These are phyloP conservation scores for Merodon equestris DNA, from an alignment of 2,888 invertebrate species.

Conservation along the genomic window DNA sequence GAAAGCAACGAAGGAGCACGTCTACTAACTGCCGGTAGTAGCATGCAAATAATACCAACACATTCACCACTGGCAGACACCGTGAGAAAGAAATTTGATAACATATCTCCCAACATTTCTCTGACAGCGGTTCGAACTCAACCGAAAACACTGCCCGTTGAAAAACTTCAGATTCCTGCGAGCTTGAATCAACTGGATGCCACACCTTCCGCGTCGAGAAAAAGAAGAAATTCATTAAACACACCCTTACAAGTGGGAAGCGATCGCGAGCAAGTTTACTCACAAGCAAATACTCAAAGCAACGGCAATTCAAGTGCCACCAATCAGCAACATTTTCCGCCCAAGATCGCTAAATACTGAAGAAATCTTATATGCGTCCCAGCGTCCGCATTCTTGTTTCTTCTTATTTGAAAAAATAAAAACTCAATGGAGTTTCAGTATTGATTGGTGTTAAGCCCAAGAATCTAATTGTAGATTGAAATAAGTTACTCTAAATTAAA, in stretches of 20 bases:
- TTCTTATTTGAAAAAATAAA: too few species aligned
- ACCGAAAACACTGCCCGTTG: conserved; percentile 30
- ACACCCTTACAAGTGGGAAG: background rate
- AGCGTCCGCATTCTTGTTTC: too few species aligned
- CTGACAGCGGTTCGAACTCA: conserved; percentile 71
- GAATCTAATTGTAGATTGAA: too few species aligned
- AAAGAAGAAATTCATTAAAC: conserved; percentile 36
- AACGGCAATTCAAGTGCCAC: background rate
- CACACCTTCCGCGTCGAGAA: conserved; percentile 19
- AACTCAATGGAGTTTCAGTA: too few species aligned
- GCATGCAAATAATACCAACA: conserved; percentile 76
- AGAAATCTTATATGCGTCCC: too few species aligned
- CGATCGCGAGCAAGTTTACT: conserved; percentile 3
- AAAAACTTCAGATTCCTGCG: conserved; percentile 12
- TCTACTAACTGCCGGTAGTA: conserved; percentile 68
- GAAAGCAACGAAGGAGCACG: conserved; percentile 34
- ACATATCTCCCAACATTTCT: conserved; percentile 75
- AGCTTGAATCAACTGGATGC: conserved; percentile 24
- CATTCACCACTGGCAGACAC: conserved; percentile 73
- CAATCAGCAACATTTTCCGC: conserved; percentile 38
- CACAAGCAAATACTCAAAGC: conserved; percentile 4
- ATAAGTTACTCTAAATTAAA: too few species aligned
- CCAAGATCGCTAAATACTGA: conserved; percentile 42
- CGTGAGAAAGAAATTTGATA: conserved; percentile 74
- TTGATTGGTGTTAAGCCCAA: too few species aligned